phyloP scores from a whole-genome alignment of 1,140 invertebrate species.

The Neotoxoptera formosana region DNA sequence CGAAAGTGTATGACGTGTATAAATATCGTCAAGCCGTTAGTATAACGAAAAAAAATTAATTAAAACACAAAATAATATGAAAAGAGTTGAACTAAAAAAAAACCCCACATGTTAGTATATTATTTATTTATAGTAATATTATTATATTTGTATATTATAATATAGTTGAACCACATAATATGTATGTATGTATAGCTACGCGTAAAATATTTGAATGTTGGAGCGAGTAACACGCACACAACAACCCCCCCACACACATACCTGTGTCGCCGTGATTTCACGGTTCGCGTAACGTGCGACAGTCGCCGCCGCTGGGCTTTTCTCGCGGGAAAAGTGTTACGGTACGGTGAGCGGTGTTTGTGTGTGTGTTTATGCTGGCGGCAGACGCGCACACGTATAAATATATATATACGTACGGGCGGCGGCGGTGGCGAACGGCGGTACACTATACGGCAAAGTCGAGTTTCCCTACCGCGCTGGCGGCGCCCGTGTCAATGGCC shows the following conservation, averaged over 20 bases:
- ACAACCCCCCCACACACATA: slow-evolving; percentile 22
- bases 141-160: too few species aligned
- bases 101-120: background rate
- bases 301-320: slow-evolving; percentile 42
- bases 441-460: slow-evolving; percentile 18
- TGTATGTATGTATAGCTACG: background rate
- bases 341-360: slow-evolving; percentile 11
- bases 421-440: background rate
- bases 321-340: slow-evolving; percentile 49
- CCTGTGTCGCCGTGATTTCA: slow-evolving; percentile 42
- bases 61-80: background rate
- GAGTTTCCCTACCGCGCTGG: slow-evolving; percentile 33
- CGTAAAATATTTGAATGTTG: background rate
- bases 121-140: background rate
- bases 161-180: background rate
- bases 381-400: slow-evolving; percentile 7
- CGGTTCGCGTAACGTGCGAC: background rate
- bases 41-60: background rate
- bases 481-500: slow-evolving; percentile 51
- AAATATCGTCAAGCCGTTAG: background rate
- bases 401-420: background rate
- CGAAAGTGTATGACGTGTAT: background rate
- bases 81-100: background rate
- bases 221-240: background rate
- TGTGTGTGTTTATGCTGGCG: background rate